phyloP scores from a whole-genome alignment of 2,113 vertebrate genomes.

The Chitala chitala region DNA sequence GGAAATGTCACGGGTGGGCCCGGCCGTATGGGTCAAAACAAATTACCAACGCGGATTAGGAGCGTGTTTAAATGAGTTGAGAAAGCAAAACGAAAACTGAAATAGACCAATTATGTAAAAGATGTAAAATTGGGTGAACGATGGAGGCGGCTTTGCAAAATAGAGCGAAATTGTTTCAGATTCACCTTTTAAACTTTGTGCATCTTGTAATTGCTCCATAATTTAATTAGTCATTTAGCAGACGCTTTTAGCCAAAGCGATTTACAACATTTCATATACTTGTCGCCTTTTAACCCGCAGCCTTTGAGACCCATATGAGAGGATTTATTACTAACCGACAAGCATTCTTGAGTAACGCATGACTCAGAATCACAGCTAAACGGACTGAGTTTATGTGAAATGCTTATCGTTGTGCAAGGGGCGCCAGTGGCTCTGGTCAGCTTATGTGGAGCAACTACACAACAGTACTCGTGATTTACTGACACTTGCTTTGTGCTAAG shows the following conservation, averaged over 20 bases:
- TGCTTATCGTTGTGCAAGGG: background rate
- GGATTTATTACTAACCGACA: constrained; percentile 2
- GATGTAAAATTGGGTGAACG: background rate
- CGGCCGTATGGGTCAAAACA: background rate
- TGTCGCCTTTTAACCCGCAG: too few species aligned
- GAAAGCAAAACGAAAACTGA: background rate
- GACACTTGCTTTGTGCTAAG: background rate
- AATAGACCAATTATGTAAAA: background rate
- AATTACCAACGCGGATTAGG: background rate
- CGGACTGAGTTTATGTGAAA: background rate
- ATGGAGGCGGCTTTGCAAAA: too few species aligned
- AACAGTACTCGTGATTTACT: background rate
- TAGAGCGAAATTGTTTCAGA: too few species aligned
- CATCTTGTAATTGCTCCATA: background rate
- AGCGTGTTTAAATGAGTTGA: background rate
- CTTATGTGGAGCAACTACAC: background rate
- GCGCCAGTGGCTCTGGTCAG: background rate
- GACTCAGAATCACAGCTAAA: background rate
- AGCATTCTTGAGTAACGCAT: background rate
- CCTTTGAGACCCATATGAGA: background rate
- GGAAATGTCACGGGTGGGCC: background rate
- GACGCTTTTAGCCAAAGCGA: background rate
- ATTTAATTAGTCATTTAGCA: background rate
- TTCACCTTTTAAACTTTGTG: too few species aligned
- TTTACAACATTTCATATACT: background rate